Conservation (phyloP, 1,140 invertebrate species). For the Hycleus phaleratus region DNA sequence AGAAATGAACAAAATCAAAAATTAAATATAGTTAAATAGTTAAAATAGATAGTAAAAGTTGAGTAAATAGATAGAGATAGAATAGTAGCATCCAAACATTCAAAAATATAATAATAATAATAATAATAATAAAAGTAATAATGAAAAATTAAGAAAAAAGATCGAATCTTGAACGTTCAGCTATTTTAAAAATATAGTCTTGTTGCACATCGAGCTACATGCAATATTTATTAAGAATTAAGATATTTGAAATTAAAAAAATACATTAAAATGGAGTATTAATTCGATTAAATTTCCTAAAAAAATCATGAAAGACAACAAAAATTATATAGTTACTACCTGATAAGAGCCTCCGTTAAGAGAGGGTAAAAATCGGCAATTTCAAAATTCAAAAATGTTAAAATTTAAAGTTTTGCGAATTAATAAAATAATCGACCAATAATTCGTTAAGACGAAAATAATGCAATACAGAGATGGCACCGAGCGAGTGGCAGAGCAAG, state of each 20-base stretch:
- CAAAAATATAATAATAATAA: conserved; percentile 13
- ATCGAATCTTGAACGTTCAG: background rate
- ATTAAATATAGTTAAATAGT: conserved; percentile 11
- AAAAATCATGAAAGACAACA: conserved; percentile 17
- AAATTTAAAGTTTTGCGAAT: background rate
- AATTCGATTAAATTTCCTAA: no score
- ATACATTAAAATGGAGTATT: conserved; percentile 10
- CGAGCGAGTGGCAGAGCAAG: conserved; percentile 39
- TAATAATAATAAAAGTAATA: conserved; percentile 6
- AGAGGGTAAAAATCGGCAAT: no score
- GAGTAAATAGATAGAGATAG: conserved; percentile 18
- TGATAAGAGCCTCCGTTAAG: conserved; percentile 10
- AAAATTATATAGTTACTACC: conserved; percentile 26
- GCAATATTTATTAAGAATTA: conserved; percentile 13
- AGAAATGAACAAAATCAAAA: conserved; percentile 22
- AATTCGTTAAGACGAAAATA: conserved; percentile 5
- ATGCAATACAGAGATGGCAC: conserved; percentile 14
- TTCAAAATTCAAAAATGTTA: no score
- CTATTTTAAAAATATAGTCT: conserved; percentile 5
- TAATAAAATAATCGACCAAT: conserved; percentile 1
- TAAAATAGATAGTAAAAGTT: background rate
- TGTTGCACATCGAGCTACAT: conserved; percentile 36
- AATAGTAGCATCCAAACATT: conserved; percentile 22
- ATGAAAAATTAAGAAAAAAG: background rate
- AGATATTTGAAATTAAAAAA: background rate